Evolutionary conservation across 2,888 invertebrate species (phyloP).

Genomic region (Drosophila pegasa): DNA sequence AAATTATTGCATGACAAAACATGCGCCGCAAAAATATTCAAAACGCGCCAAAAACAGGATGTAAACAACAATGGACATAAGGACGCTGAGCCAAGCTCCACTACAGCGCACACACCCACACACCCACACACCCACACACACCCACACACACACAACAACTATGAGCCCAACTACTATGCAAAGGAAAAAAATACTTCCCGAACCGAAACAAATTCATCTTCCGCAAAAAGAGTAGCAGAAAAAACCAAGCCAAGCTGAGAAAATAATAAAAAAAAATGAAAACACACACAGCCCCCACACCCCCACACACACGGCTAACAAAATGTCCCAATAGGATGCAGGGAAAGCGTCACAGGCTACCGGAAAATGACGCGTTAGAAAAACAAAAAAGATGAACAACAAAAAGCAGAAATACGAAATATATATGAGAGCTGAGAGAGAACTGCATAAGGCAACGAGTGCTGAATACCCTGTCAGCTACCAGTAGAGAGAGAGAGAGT

Average conservation of each 20-base stretch:
- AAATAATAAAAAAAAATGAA: slow-evolving; percentile 29
- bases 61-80: slow-evolving; percentile 64
- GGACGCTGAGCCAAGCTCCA: slow-evolving; percentile 20
- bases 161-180: slow-evolving; percentile 24
- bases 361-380: slow-evolving; percentile 51
- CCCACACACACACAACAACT: slow-evolving; percentile 20
- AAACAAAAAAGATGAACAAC: slow-evolving; percentile 11
- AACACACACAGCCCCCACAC: not conserved
- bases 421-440: not conserved
- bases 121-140: slow-evolving; percentile 40
- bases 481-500: too few relatives aligned
- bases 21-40: slow-evolving; percentile 79
- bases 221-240: slow-evolving; percentile 35
- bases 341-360: slow-evolving; percentile 43
- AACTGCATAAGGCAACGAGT: not conserved
- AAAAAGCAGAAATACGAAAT: slow-evolving; percentile 4
- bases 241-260: slow-evolving; percentile 29
- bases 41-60: slow-evolving; percentile 79
- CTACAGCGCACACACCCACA: slow-evolving; percentile 24
- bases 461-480: slow-evolving; percentile 18
- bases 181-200: slow-evolving; percentile 33
- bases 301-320: slow-evolving; percentile 9
- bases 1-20: slow-evolving; percentile 81
- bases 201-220: slow-evolving; percentile 65
- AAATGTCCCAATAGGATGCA: slow-evolving; percentile 41